These are phyloP conservation scores for Herpailurus yagouaroundi DNA, from an alignment of 2,113 vertebrate genomes.

Conservation along the genomic window DNA sequence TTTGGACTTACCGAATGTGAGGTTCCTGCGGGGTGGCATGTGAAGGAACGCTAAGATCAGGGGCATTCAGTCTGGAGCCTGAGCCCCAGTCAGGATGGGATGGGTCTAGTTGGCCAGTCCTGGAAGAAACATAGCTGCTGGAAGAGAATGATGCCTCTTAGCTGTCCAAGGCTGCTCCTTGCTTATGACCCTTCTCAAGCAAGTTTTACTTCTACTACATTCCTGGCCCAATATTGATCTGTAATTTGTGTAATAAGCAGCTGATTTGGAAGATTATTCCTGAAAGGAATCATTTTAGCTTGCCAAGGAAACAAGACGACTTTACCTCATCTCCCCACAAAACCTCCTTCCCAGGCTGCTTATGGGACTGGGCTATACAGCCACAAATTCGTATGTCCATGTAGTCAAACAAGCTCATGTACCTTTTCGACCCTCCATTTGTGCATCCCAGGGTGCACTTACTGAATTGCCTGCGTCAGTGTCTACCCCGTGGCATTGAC, in stretches of 20 bases:
- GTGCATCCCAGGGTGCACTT: background rate
- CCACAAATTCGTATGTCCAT: background rate
- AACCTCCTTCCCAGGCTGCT: background rate
- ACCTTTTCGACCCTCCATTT: background rate
- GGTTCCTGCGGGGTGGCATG: background rate
- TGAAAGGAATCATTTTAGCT: background rate
- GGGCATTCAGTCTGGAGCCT: background rate
- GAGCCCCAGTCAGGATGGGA: background rate
- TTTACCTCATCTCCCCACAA: background rate
- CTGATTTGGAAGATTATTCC: background rate
- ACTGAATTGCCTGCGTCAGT: conserved; percentile 48
- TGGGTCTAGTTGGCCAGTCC: background rate
- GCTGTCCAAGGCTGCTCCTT: background rate
- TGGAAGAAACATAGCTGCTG: background rate
- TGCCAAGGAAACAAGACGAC: background rate
- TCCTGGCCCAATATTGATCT: background rate
- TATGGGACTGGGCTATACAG: background rate
- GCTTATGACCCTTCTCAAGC: background rate
- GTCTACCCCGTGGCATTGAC: conserved; percentile 5
- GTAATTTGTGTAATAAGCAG: background rate
- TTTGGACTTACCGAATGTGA: background rate
- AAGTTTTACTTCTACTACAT: background rate
- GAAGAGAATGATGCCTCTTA: background rate
- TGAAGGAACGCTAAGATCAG: background rate
- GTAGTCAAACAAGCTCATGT: background rate